phyloP scores from a whole-genome alignment of 2,113 vertebrate species.

The Pungitius pungitius region DNA sequence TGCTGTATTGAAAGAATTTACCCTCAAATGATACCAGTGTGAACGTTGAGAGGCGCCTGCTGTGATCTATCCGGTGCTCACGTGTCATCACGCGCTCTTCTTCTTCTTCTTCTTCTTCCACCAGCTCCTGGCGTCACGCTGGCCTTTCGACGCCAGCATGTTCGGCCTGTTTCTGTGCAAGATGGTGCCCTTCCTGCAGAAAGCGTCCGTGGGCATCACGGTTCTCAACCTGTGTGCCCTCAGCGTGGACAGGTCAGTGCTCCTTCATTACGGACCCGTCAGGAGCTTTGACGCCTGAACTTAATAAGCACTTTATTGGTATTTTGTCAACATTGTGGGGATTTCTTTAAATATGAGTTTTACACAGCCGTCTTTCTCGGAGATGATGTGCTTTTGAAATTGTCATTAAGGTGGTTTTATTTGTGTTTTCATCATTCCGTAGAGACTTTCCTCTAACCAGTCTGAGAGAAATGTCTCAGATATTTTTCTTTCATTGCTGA shows the following conservation, averaged over 20 bases:
- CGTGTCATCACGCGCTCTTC: too few relatives aligned
- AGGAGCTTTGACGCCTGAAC: not conserved
- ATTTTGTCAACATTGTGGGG: not conserved
- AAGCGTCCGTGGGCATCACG: constrained; percentile 97
- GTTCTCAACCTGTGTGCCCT: constrained; percentile 96
- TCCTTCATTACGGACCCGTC: not conserved
- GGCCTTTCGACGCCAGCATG: constrained; percentile 82
- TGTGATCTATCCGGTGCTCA: too few relatives aligned
- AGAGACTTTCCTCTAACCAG: not conserved
- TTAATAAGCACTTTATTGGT: not conserved
- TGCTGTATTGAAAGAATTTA: not conserved
- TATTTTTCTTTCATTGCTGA: not conserved
- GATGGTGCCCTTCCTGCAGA: constrained; percentile 95
- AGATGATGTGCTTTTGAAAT: not conserved
- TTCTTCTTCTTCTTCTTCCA: too few relatives aligned
- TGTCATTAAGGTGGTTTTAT: not conserved
- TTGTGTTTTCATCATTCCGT: not conserved
- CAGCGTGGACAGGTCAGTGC: constrained; percentile 94
- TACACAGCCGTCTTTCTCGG: not conserved
- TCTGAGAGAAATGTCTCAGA: not conserved
- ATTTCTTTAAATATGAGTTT: not conserved
- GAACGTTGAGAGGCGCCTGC: not conserved
- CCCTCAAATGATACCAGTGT: not conserved
- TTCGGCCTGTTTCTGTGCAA: constrained; percentile 91
- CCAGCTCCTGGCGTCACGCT: constrained; percentile 87